These are phyloP conservation scores for Drosophila lowei DNA, from an alignment of 1,140 invertebrate genomes.

Conservation along the genomic window DNA sequence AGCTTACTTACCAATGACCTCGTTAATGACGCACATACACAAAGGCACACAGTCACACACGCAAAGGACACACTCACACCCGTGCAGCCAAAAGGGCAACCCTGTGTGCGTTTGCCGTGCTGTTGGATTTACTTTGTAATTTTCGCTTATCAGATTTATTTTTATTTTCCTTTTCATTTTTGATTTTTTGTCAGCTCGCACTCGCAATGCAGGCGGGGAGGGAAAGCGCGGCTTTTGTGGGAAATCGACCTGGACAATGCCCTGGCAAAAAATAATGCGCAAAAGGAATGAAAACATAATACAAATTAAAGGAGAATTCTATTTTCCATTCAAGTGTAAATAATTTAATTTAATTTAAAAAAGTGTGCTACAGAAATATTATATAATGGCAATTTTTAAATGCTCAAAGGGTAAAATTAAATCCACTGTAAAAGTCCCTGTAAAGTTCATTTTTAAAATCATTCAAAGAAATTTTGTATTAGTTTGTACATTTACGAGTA, in stretches of 20 bases:
- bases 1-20: constrained; percentile 80
- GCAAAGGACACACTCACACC: constrained; percentile 5
- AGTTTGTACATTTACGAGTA: too few species aligned
- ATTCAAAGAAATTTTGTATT: too few species aligned
- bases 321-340: too few species aligned
- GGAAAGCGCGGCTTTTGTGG: neutral
- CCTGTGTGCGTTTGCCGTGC: constrained; percentile 47
- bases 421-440: too few species aligned
- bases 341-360: too few species aligned
- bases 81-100: constrained; percentile 18
- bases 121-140: constrained; percentile 74
- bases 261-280: constrained; percentile 1
- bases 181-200: constrained; percentile 66
- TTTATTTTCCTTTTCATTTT: constrained; percentile 73
- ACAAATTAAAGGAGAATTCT: too few species aligned
- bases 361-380: too few species aligned
- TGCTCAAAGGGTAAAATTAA: too few species aligned
- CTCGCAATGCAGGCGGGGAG: constrained; percentile 1
- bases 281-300: too few species aligned
- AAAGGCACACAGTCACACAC: constrained; percentile 11
- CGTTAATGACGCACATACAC: constrained; percentile 67
- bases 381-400: too few species aligned
- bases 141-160: constrained; percentile 79
- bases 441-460: too few species aligned
- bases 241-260: constrained; percentile 2